A percentile compares a stretch with the other conserved stretches of the same genome.
These are phyloP conservation scores for Hippotragus niger DNA, from an alignment of 2,113 vertebrate genomes.

Conservation along the genomic window DNA sequence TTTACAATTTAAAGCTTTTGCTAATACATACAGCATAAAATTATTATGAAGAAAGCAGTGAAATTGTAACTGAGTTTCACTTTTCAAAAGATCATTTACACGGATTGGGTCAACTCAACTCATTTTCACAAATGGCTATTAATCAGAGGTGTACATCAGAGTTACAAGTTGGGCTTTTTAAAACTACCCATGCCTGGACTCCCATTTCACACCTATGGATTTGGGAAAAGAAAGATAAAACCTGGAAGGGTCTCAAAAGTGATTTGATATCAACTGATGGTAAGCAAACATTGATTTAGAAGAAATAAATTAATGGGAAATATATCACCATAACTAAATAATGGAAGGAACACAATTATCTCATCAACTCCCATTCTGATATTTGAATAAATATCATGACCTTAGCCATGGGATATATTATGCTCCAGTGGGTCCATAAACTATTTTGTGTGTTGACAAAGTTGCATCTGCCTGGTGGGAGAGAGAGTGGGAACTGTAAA, in stretches of 20 bases:
- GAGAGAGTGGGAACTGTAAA: neutral
- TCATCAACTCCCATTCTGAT: neutral
- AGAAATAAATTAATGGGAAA: neutral
- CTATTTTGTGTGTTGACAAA: neutral
- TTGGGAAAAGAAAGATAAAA: neutral
- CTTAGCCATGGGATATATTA: neutral
- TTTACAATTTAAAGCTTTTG: neutral
- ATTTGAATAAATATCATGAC: neutral
- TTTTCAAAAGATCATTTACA: neutral
- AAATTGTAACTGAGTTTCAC: neutral
- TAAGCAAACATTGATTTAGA: neutral
- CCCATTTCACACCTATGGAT: neutral
- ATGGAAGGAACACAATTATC: neutral
- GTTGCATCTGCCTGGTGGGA: neutral
- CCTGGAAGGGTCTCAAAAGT: neutral
- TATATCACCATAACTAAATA: neutral
- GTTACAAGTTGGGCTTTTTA: neutral
- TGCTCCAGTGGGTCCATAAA: neutral
- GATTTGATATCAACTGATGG: neutral
- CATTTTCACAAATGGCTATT: neutral
- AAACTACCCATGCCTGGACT: neutral
- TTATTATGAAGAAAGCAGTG: neutral
- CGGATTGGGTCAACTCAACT: neutral
- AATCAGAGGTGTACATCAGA: neutral
- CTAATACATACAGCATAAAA: neutral